A percentile compares a stretch with the other conserved stretches of the same genome.
phyloP scores from a whole-genome alignment of 2,888 invertebrate genomes.

The Acanthococcus lagerstroemiae region DNA sequence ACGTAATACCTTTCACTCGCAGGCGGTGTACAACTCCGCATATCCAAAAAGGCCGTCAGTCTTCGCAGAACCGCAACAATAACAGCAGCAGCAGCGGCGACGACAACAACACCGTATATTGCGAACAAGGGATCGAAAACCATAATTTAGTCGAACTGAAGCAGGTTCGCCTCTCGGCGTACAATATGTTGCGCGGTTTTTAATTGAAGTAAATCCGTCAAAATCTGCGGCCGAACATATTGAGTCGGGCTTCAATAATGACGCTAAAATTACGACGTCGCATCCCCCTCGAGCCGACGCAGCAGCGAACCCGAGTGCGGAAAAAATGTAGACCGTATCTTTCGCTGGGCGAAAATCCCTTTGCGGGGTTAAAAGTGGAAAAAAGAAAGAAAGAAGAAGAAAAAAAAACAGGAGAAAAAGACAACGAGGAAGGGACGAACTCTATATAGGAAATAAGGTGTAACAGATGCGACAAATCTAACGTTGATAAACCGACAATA shows the following conservation, averaged over 20 bases:
- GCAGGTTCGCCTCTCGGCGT: not conserved
- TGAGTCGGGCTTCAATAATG: constrained; percentile 15
- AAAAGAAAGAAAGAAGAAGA: not conserved
- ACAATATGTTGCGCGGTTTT: constrained; percentile 28
- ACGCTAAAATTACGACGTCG: constrained; percentile 19
- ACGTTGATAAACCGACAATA: constrained; percentile 25
- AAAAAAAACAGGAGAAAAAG: not conserved
- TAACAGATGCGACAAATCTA: constrained; percentile 25
- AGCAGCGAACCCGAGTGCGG: too few species aligned
- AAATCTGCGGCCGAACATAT: constrained; percentile 20
- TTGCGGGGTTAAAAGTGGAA: not conserved
- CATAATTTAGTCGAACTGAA: constrained; percentile 7
- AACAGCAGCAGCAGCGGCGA: too few species aligned
- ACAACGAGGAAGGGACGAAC: not conserved
- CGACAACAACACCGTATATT: not conserved
- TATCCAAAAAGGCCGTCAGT: too few species aligned
- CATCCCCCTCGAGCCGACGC: not conserved
- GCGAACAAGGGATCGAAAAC: constrained; percentile 1
- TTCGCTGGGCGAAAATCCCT: not conserved
- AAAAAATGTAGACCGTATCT: too few species aligned
- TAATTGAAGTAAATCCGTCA: constrained; percentile 29
- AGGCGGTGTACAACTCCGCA: not conserved
- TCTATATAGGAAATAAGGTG: too few species aligned
- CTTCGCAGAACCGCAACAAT: too few species aligned
- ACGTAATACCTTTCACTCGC: not conserved